These are phyloP conservation scores for Dryadula phaetusa DNA, from an alignment of 2,888 invertebrate species.

Conservation along the genomic window DNA sequence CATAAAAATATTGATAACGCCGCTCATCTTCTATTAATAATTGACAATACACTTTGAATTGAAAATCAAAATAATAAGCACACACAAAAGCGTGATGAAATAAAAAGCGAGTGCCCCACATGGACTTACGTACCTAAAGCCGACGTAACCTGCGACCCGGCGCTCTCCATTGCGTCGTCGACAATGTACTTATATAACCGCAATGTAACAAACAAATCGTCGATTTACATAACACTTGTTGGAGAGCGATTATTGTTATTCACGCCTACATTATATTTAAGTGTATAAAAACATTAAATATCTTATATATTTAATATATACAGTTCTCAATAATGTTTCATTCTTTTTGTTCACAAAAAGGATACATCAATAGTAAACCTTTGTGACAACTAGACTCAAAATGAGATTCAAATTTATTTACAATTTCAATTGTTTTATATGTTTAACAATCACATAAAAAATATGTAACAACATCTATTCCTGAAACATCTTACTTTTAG, in stretches of 20 bases:
- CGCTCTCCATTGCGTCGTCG: conserved; percentile 68
- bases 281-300: neutral
- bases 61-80: neutral
- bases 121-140: conserved; percentile 44
- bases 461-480: too few species aligned
- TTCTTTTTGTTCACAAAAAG: conserved; percentile 3
- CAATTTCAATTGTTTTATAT: neutral
- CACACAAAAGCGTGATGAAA: conserved; percentile 23
- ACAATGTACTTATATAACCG: conserved; percentile 72
- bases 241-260: conserved; percentile 64
- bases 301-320: too few species aligned
- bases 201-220: conserved; percentile 76
- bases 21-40: neutral
- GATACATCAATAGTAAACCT: neutral
- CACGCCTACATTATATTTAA: conserved; percentile 48
- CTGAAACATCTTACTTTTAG: conserved; percentile 27
- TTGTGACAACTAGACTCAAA: neutral
- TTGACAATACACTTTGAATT: neutral
- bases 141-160: conserved; percentile 77
- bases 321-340: neutral
- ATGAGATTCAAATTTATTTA: neutral
- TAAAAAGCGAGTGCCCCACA: conserved; percentile 36
- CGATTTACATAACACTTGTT: conserved; percentile 79
- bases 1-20: neutral
- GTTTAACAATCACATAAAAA: neutral